These are phyloP conservation scores for Notocelia uddmanniana DNA, from an alignment of 2,888 invertebrate species.

Conservation along the genomic window DNA sequence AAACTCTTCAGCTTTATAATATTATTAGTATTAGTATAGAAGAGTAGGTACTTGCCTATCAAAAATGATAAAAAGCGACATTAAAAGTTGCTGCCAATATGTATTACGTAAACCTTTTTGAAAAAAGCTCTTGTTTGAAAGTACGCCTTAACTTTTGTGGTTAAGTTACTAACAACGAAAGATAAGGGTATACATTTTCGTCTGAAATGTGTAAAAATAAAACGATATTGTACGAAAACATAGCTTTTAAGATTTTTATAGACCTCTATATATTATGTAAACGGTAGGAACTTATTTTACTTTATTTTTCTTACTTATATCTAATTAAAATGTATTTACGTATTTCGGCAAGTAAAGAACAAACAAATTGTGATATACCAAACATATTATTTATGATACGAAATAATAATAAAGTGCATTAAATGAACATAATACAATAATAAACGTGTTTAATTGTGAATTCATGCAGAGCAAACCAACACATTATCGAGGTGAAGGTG, in stretches of 20 bases:
- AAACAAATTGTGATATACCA: constrained; percentile 75
- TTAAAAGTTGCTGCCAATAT: not conserved
- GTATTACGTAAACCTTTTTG: not conserved
- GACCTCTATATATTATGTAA: constrained; percentile 34
- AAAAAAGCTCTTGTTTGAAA: not conserved
- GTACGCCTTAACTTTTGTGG: not conserved
- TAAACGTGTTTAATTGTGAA: constrained; percentile 23
- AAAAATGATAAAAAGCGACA: not conserved
- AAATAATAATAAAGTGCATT: constrained; percentile 61
- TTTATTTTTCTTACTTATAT: constrained; percentile 45
- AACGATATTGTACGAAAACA: constrained; percentile 7
- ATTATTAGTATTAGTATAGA: too few relatives aligned
- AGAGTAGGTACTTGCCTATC: not conserved
- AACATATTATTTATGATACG: constrained; percentile 75
- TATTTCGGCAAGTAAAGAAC: constrained; percentile 62
- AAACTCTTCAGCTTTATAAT: too few relatives aligned
- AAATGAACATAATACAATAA: constrained; percentile 49
- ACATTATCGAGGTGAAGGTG: constrained; percentile 12
- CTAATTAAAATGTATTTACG: constrained; percentile 47
- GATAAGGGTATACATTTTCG: not conserved
- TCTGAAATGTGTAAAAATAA: not conserved
- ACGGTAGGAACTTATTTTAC: constrained; percentile 37
- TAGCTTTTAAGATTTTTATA: constrained; percentile 41
- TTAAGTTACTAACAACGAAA: not conserved
- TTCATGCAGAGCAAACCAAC: not conserved